A percentile compares a stretch with the other conserved stretches of the same genome.
Evolutionary conservation across 1,140 invertebrate genomes (phyloP).

Genomic region (Ceratina japonica): DNA sequence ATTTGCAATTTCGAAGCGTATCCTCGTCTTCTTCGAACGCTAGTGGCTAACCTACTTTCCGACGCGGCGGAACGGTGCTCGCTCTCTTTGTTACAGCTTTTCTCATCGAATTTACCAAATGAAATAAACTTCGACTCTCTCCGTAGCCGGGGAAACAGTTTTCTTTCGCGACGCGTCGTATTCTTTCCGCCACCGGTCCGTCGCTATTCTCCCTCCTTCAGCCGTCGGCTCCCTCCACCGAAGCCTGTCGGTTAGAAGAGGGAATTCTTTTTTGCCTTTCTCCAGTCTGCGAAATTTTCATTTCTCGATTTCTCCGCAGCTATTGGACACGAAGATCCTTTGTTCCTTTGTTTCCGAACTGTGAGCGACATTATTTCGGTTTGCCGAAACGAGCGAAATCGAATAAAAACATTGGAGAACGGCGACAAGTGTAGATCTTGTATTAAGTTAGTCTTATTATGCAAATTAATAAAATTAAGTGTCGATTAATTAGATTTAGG

Average conservation of each 20-base stretch:
- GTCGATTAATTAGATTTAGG: too few relatives aligned
- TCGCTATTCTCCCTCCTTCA: neutral
- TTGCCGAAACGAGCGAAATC: too few relatives aligned
- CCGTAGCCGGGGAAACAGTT: constrained; percentile 25
- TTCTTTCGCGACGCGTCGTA: constrained; percentile 22
- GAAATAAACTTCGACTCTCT: constrained; percentile 25
- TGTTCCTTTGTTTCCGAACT: neutral
- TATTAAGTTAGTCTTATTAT: too few relatives aligned
- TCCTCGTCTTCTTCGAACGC: neutral
- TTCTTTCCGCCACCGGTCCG: neutral
- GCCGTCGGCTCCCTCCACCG: neutral
- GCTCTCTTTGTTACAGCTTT: constrained; percentile 36
- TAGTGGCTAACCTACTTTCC: constrained; percentile 29
- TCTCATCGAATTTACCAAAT: constrained; percentile 47
- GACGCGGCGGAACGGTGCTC: neutral
- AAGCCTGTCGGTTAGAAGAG: constrained; percentile 16
- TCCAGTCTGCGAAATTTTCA: neutral
- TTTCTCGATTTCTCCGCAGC: neutral
- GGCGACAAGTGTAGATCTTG: too few relatives aligned
- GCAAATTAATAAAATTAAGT: too few relatives aligned
- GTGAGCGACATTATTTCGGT: neutral
- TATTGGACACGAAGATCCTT: neutral
- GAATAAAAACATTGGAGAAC: neutral
- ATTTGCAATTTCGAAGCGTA: constrained; percentile 39
- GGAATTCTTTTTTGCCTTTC: neutral